Conservation (phyloP, 2,113 vertebrate genomes). For the Thryonomys swinderianus region DNA sequence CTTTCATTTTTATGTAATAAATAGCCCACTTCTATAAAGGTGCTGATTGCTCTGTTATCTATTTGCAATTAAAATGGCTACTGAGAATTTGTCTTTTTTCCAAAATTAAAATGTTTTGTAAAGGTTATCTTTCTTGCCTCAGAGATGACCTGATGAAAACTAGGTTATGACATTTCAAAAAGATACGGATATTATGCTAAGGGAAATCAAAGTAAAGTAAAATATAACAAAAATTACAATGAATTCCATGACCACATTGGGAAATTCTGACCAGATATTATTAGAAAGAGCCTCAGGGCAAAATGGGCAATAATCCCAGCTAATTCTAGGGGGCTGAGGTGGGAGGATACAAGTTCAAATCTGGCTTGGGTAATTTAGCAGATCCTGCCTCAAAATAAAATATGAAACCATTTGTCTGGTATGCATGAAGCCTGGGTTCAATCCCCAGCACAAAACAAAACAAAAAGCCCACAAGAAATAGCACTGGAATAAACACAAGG, state of each 20-base stretch:
- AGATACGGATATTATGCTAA: background rate
- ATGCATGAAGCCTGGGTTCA: background rate
- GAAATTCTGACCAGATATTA: background rate
- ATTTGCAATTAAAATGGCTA: background rate
- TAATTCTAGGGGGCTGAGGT: background rate
- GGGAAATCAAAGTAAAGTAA: slow-evolving; percentile 11
- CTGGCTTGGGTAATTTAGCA: background rate
- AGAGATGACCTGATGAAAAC: background rate
- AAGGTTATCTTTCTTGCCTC: background rate
- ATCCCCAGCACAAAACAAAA: background rate
- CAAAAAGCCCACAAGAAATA: background rate
- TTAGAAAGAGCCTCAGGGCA: background rate
- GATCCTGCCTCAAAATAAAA: background rate
- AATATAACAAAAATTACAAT: background rate
- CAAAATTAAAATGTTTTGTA: background rate
- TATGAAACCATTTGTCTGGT: background rate
- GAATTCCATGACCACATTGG: background rate
- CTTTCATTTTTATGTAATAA: slow-evolving; percentile 12
- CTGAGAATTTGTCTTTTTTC: slow-evolving; percentile 19
- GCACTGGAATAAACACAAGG: background rate
- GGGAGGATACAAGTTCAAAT: background rate
- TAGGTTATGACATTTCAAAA: background rate
- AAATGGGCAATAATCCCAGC: too few species aligned
- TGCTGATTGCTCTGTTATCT: background rate
- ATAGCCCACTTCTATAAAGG: background rate